Base-by-base conservation (phyloP, 2,113 vertebrate species). In the Cranoglanis bouderius region DNA sequence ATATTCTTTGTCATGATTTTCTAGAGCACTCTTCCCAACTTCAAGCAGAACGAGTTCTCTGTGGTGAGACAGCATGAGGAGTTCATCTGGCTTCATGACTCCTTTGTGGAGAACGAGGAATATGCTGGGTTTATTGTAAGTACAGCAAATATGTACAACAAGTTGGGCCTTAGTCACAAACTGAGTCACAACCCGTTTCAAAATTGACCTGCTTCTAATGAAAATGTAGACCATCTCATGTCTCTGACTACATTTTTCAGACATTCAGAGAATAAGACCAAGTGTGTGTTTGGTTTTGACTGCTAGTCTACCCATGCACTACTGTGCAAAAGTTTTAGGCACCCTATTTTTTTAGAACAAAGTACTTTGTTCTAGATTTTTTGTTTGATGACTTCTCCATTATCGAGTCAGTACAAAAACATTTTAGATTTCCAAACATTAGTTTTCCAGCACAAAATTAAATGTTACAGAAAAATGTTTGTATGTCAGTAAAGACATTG, bases 11-110 rank as follows among this genome's bases (percentile, higher is more conserved):
- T 63, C 83, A 14, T 89, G 65, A 0, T 86, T 53, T 93, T 92
- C 77, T 92, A 99, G 98, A 99, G 98, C 94, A 98, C 98, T 88
- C 96, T 99, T 89, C 96, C 98, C 70, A 99, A 98, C 96, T 99
- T 99, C 92, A 99, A 99, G 94, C 98, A 99, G 95, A 99, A 96
- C 1, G 98, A 99, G 92, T 99, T 99, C 96, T 99, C 98, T 16
- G 98, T 99, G 93, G 98, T 99, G 49, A 96, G 98, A 88, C 98
- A 99, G 93, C 98, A 99, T 59, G 98, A 99, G 88, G 98, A 99
- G 92, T 99, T 99, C 93, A 99, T 99, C 93, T 99, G 98, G 98
- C 97, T 99, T 90, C 98, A 99, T 40, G 98, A 99, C 95, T 99
- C 98, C 63, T 99, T 99, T 57, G 96, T 99, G 90, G 98, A 99